phyloP scores from a whole-genome alignment of 2,113 vertebrate genomes.

The Amblyornis subalaris region DNA sequence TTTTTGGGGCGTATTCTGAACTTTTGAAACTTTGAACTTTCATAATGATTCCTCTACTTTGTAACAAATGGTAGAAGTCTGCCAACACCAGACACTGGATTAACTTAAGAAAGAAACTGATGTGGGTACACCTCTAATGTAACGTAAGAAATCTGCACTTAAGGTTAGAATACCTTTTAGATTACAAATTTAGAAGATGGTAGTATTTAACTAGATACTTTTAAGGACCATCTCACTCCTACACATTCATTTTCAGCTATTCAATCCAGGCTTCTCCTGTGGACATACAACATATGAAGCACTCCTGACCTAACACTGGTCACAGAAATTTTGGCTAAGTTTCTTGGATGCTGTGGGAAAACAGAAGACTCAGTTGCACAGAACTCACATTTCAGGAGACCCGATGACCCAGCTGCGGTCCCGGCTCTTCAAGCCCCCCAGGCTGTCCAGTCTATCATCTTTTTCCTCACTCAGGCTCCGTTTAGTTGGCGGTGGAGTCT shows the following conservation, averaged over 20 bases:
- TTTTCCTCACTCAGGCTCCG: slow-evolving; percentile 95
- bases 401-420: slow-evolving; percentile 92
- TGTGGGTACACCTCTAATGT: not conserved
- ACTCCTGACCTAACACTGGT: not conserved
- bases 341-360: not conserved
- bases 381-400: slow-evolving; percentile 91
- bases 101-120: not conserved
- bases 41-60: not conserved
- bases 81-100: not conserved
- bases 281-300: not conserved
- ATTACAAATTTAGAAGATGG: not conserved
- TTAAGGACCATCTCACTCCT: not conserved
- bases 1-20: not conserved
- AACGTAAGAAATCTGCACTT: not conserved
- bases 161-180: not conserved
- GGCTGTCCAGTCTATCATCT: slow-evolving; percentile 82
- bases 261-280: not conserved
- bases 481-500: slow-evolving; percentile 86
- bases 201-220: not conserved
- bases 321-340: not conserved
- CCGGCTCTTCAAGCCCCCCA: slow-evolving; percentile 81
- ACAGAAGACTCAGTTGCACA: not conserved
- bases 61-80: not conserved
- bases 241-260: not conserved
- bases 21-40: not conserved